Conservation (phyloP, 2,113 vertebrate species). For the Aramus guarauna region DNA sequence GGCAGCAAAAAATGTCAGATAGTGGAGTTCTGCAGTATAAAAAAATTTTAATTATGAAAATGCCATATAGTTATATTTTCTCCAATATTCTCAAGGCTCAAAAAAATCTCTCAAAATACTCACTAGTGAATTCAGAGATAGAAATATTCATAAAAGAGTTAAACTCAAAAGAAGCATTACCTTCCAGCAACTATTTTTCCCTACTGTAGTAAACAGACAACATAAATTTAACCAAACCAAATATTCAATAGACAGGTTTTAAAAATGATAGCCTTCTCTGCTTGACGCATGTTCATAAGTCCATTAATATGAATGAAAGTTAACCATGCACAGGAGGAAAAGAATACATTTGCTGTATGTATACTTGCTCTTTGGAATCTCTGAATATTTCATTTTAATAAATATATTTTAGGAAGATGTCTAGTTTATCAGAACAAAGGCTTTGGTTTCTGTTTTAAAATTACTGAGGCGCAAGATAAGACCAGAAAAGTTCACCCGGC, state of each 20-base stretch:
- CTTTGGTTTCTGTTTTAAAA: constrained; percentile 71
- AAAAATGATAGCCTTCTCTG: constrained; percentile 43
- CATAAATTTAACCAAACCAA: constrained; percentile 46
- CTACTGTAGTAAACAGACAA: neutral
- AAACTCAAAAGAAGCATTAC: neutral
- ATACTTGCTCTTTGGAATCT: constrained; percentile 23
- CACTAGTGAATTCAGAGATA: neutral
- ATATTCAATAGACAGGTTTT: constrained; percentile 44
- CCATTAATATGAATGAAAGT: constrained; percentile 63
- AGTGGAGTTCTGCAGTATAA: neutral
- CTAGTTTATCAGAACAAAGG: constrained; percentile 70
- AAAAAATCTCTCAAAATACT: neutral
- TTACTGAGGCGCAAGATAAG: constrained; percentile 78
- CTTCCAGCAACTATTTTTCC: constrained; percentile 7
- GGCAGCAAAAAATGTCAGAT: neutral
- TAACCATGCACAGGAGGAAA: constrained; percentile 53
- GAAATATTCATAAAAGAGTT: neutral
- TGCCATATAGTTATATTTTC: neutral
- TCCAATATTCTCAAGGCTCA: neutral
- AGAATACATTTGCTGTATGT: constrained; percentile 20
- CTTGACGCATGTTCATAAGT: neutral
- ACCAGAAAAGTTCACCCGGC: constrained; percentile 71
- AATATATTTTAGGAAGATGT: constrained; percentile 64
- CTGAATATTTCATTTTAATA: constrained; percentile 71
- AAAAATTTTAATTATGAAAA: neutral